Evolutionary conservation across 2,888 invertebrate species (phyloP), one percentile per base, ranked within the genome.

Genomic region (Hydroisotoma schaefferi): DNA sequence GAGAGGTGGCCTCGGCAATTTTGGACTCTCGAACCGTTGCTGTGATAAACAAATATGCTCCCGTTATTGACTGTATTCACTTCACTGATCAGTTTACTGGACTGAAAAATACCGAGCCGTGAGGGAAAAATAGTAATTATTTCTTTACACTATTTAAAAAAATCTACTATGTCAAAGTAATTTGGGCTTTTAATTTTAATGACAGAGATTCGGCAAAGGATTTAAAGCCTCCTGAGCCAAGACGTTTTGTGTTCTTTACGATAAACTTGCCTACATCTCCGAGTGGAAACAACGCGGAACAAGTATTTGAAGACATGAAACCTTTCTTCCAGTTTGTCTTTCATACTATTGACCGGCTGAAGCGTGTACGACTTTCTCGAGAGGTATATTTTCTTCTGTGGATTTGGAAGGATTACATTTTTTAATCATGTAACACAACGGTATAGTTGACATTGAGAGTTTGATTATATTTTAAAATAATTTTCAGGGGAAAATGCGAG

Each of bases 51-150:
- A 93, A 88, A 79, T 93, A 88, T 80, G 84, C 88, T 73, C 83
- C 86, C 62, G 81, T 86, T 76, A 84, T 99, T 74, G 97, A 99
- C 78, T 98, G 88, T 78, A 88, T 99, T 77, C 98, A 99, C 80
- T 85, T 99, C 75, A 95, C 97, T 57, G 99, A 99, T 80, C 90
- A 95, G 76, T 99, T 87, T 80, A 87, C 89, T 71, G 98, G 98
- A 37, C 84, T 85, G 27, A 91, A 94, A 77, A 87, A 87, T 76
- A 86, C 87, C 75, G 97, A 97, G 87, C 70, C 70, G 68, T 90
- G 78, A 84, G 88, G 52, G n/a, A 15, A 33, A 46, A 22, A 23
- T n/a, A 3, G 20, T 15, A 18, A 46, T 15, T 23, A 44, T 47
- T 52, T 44, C 20, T 29, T 5, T 18, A 18, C 43, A 44, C 26